Evolutionary conservation across 2,888 invertebrate species (phyloP), one percentile per base, ranked within the genome.

Genomic region (Hypsopygia costalis): DNA sequence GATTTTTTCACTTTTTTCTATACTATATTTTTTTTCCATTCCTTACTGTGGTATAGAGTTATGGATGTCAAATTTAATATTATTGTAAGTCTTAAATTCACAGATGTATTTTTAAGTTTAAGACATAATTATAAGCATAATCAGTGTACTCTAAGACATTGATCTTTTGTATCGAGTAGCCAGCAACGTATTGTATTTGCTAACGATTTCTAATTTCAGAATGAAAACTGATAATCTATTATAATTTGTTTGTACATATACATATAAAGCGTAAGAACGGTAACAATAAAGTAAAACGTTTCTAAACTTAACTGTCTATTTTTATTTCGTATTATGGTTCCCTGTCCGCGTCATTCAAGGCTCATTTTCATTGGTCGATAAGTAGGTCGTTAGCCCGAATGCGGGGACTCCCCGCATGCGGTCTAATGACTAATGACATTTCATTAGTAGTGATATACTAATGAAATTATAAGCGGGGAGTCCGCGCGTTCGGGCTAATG

Each of bases 211-310:
- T 81, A 68, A 74, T 69, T 81, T 79, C 74, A 70, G 77, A 81
- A 83, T 79, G 76, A 78, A 73, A 81, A 78, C 79, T 81, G 80
- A 81, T 79, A 66, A 79, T 77, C 81, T 85, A 82, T 76, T 83
- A 81, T 81, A 85, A 80, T 86, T 88, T 87, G 82, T 82, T 86
- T 89, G 88, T 89, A 89, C 88, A 89, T 88, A 89, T 82, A 82
- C 81, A 81, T 72, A 68, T 81, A 81, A 86, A 83, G 62, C 82
- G 76, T 86, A 88, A 88, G 86, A 72, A 85, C 77, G 72, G 81
- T 82, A 87, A 16, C 16, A 16, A 83, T 85, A 81, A 83, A 80
- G 77, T 72, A 69, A 86, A 87, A 81, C 77, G 82, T 88, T 89
- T 86, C 81, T 83, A 83, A 87, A 85, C 77, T 22, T 35, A 39